These are phyloP conservation scores for Elgaria multicarinata DNA, from an alignment of 2,113 vertebrate genomes.

Conservation along the genomic window DNA sequence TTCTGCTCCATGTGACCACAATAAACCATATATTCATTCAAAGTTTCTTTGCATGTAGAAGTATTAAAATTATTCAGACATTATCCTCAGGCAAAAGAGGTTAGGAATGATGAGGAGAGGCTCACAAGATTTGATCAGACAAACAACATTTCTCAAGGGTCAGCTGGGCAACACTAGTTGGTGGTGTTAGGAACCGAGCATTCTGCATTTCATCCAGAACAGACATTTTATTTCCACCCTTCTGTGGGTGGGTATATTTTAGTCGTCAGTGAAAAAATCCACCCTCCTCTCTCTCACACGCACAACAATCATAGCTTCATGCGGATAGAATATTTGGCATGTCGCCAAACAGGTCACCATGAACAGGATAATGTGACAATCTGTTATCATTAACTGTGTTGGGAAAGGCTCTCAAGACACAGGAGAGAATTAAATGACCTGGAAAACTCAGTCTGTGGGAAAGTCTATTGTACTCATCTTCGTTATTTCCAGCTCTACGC, in stretches of 20 bases:
- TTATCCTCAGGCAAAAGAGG: not conserved
- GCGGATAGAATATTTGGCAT: conserved; percentile 62
- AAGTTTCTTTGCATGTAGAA: not conserved
- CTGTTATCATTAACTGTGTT: conserved; percentile 76
- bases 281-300: conserved; percentile 20
- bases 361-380: conserved; percentile 74
- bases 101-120: not conserved
- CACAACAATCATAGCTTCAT: conserved; percentile 27
- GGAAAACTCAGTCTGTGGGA: conserved; percentile 77
- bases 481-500: conserved; percentile 67
- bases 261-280: conserved; percentile 28
- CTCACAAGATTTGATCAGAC: not conserved
- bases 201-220: not conserved
- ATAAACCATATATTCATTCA: not conserved
- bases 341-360: conserved; percentile 66
- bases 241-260: conserved; percentile 28
- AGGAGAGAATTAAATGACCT: conserved; percentile 77
- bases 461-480: conserved; percentile 74
- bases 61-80: not conserved
- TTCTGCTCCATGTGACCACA: not conserved
- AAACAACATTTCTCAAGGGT: not conserved
- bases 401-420: conserved; percentile 73
- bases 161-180: no score
- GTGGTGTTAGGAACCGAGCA: not conserved
- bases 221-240: not conserved